Evolutionary conservation across 2,888 invertebrate genomes (phyloP), one percentile per base, ranked within the genome.

Genomic region (Dicyrtomina minuta): DNA sequence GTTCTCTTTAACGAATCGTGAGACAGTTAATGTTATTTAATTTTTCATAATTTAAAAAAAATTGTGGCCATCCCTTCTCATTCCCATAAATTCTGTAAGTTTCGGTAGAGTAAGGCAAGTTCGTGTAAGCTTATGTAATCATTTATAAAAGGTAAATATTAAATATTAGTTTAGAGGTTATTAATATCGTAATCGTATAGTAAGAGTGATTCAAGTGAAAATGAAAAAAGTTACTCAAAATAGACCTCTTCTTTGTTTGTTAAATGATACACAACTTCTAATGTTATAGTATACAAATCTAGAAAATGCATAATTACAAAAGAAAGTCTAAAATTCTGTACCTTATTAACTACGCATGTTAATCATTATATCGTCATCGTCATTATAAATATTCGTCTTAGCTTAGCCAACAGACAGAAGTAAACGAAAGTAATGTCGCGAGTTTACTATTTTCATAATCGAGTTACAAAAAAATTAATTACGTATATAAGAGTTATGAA

Each of bases 371-470:
- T 33, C 33, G 33, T 33, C 33, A 33, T 33, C 33, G 33, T 33
- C 33, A 33, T 33, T 33, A 33, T 17, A 24, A 60, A 41, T 43
- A 43, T 22, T 60, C 15, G 44, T 24, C 22, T 60, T 60, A 60
- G 60, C 20, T 26, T 27, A 56, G 26, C 17, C 12, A n/a, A 43
- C 17, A 39, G 15, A 24, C 33, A 33, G n/a, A n/a, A 33, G 33
- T 33, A 60, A 24, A 60, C 24, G 60, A 60, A 60, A 22, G 43
- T 60, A 60, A 43, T 60, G 60, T 60, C 60, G 60, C 44, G 60
- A 60, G 60, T 60, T 60, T 60, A 60, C 60, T 60, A 60, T 60
- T 60, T 60, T 60, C 60, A 60, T 60, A 60, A 60, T 60, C 24
- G 60, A 60, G 43, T 60, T 39, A 44, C 24, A 44, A 60, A 44